Base-by-base conservation (phyloP, 2,797 vertebrate species). In the Sebastes vulpes region DNA sequence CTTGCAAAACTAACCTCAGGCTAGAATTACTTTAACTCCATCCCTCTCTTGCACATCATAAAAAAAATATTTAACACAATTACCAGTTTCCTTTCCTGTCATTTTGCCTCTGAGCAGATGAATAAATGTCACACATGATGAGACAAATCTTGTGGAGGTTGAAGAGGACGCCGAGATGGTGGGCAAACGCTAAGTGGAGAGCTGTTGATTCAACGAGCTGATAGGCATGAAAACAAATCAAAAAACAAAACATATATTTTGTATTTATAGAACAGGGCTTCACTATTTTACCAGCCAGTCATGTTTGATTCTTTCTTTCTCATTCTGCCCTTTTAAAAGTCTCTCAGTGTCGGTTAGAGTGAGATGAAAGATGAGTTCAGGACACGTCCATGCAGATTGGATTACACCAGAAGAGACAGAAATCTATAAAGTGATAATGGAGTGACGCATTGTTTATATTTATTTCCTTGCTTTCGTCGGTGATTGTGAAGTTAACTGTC, bases 401-500 rank as follows among this genome's bases (percentile, higher is more conserved):
- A 77, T 86, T 84, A 65, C 58, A 72, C 32, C 14, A 50, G 60
- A 75, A 70, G 58, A 81, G 79, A 86, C 83, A 87, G 57, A 82
- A 82, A 89, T 86, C 81, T 72, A 78, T 81, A 64, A 32, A 53
- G 54, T 72, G 67, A 81, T 78, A 73, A 81, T 79, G 61, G 52
- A 74, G 46, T 18, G 65, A 78, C n/a, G 5, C 59, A 48, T 77
- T 87, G 80, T 91, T 88, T 85, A 4, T 81, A 61, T 79, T 77
- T 77, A 26, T 73, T 82, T 35, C 77, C 23, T 76, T 52, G 46
- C 74, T 72, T 83, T 84, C 65, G 64, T 82, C 32, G 3, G 32
- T 56, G 78, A 78, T 79, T 77, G 77, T 71, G 77, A 79, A 81
- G 82, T 90, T 83, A 87, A 86, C 70, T 63, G 85, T 90, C 82